Evolutionary conservation across 2,888 invertebrate species (phyloP), one percentile per base, ranked within the genome.

Genomic region (Lapara coniferarum): DNA sequence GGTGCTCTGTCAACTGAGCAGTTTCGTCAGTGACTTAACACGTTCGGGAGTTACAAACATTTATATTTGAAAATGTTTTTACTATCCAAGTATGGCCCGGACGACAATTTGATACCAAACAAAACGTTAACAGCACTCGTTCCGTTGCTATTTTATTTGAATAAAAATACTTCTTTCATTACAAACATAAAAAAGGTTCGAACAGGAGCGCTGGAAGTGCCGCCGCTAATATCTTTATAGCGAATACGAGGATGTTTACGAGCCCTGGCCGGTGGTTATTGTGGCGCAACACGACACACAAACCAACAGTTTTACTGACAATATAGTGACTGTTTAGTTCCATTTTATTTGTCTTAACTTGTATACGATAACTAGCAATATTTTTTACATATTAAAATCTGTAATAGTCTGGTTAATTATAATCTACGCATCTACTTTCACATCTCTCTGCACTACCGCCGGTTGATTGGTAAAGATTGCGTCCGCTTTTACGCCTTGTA

Each of bases 211-310:
- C 58, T 66, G 56, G 71, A 78, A 78, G 75, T 78, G 77, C 79
- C 77, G 74, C 79, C 76, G 78, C 84, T 86, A 87, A 87, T 89
- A 87, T 86, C 84, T 89, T 88, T 89, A 89, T 89, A 78, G 81
- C 81, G 75, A 77, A 83, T 79, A 81, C 81, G 79, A 81, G 76
- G 77, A 87, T 83, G 85, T 88, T 88, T 89, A 89, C 83, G 87
- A 86, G 72, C 78, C 70, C 79, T 81, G 83, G 82, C 79, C 76
- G 74, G 73, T 77, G 78, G 75, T 86, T 84, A 86, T 83, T 83
- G 84, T 82, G 74, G 75, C 77, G 71, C 71, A 77, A 80, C 85
- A 86, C 83, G 87, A 83, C 75, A 83, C 77, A 71, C 76, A 8
- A 13, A 16, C 75, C 76, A 72, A 69, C 73, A 71, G 75, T 71